Base-by-base conservation (phyloP, 2,113 vertebrate species). In the Arizona elegans region DNA sequence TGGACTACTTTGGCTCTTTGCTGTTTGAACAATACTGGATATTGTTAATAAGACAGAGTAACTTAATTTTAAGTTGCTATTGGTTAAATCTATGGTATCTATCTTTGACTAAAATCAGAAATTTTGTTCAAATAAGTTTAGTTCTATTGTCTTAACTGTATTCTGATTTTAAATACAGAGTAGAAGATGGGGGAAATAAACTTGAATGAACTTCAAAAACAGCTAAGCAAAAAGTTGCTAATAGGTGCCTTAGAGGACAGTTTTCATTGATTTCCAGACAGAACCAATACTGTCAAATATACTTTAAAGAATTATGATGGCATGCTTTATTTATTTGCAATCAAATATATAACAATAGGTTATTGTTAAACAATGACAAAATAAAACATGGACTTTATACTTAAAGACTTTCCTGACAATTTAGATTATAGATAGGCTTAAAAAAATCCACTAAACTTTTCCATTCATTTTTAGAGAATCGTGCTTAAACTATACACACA, bases 241-340 rank as follows among this genome's bases (percentile, higher is more conserved):
- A 62, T 24, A 93, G 70, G 24, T 93, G 58, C 23, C 43, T 94
- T 92, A 92, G 8, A 86, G 19, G 95, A 0, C 15, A 38, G 87
- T 96, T 94, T 94, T 93, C 38, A 43, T 90, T 93, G 52, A 91
- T 87, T 96, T 98, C 97, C 96, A 98, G 97, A 97, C 96, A 98
- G 33, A 98, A 97, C 97, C 96, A 96, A 95, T 95, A 97, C 86
- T 96, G 62, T 93, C 88, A 96, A 94, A 96, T 23, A 95, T 50
- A 70, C 7, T 95, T 93, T 56, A 62, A 43, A 58, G 54, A 93
- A 96, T 95, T 96, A 96, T 91, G 94, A 95, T 96, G 92, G 96
- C 98, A 98, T 98, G 98, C 98, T 97, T 96, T 55, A 96, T 95
- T 96, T 97, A 92, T 92, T 96, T 86, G 93, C 95, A 92, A 92